A percentile compares a stretch with the other conserved stretches of the same genome.
phyloP scores from a whole-genome alignment of 1,140 invertebrate species.

The Mesaphorura yosii region DNA sequence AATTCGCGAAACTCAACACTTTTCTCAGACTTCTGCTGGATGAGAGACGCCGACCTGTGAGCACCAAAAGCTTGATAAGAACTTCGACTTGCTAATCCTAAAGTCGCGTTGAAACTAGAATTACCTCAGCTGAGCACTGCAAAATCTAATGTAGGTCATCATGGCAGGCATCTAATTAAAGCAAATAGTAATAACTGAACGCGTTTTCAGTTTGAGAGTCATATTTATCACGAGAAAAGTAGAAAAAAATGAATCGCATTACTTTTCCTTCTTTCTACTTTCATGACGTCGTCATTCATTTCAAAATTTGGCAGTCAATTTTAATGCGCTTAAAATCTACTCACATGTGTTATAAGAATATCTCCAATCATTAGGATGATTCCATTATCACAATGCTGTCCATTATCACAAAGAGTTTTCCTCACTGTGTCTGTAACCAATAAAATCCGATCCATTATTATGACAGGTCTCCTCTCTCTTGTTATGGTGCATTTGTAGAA shows the following conservation, averaged over 20 bases:
- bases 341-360: slow-evolving; percentile 65
- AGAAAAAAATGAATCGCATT: slow-evolving; percentile 1
- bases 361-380: slow-evolving; percentile 59
- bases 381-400: slow-evolving; percentile 42
- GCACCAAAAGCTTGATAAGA: no score
- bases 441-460: no score
- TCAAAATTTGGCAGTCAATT: slow-evolving; percentile 3
- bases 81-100: background rate
- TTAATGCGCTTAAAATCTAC: slow-evolving; percentile 32
- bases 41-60: slow-evolving; percentile 51
- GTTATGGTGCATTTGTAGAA: no score
- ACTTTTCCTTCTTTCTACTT: no score
- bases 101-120: background rate
- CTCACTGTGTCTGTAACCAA: no score
- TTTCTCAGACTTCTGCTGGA: slow-evolving; percentile 56
- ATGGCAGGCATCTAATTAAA: slow-evolving; percentile 53
- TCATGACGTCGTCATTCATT: no score
- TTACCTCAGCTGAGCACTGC: slow-evolving; percentile 55
- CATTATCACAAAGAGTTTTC: no score
- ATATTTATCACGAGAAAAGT: background rate
- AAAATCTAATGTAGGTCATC: slow-evolving; percentile 68
- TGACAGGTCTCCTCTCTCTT: no score
- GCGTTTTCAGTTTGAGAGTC: background rate
- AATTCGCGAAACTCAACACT: slow-evolving; percentile 43
- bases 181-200: background rate